phyloP scores from a whole-genome alignment of 2,888 invertebrate genomes.

The Onchidella celtica region DNA sequence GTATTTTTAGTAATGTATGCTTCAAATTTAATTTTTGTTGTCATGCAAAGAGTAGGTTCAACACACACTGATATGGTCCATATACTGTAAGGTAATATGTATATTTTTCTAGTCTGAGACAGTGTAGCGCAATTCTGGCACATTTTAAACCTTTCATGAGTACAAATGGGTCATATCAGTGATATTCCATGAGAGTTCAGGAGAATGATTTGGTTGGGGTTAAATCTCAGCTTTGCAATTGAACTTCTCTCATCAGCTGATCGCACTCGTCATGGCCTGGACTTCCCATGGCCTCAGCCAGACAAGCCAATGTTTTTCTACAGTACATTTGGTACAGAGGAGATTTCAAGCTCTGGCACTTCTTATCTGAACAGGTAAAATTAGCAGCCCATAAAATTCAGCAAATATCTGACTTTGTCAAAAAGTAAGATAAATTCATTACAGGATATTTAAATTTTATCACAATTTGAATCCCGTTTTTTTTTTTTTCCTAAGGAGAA shows the following conservation, averaged over 20 bases:
- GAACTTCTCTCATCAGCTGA: slow-evolving; percentile 85
- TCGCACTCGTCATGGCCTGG: slow-evolving; percentile 89
- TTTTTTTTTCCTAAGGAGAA: no score
- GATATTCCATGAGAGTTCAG: no score
- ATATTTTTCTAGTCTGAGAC: no score
- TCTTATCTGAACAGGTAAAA: slow-evolving; percentile 92
- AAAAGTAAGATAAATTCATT: background rate
- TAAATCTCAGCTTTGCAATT: background rate
- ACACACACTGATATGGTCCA: no score
- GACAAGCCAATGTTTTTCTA: slow-evolving; percentile 99
- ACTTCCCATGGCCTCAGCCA: slow-evolving; percentile 97
- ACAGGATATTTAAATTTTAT: background rate
- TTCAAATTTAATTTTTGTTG: no score
- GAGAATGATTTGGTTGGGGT: no score
- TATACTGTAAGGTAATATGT: no score
- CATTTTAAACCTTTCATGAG: no score
- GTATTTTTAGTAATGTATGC: no score
- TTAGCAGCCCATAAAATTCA: background rate
- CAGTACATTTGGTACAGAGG: slow-evolving; percentile 96
- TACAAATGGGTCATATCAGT: no score
- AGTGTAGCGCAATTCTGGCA: no score
- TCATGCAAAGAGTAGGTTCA: no score
- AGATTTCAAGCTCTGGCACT: slow-evolving; percentile 98
- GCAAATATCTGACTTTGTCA: background rate
- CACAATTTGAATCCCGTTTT: background rate